Conservation (phyloP, 1,140 invertebrate species). For the Nasonia longicornis region DNA sequence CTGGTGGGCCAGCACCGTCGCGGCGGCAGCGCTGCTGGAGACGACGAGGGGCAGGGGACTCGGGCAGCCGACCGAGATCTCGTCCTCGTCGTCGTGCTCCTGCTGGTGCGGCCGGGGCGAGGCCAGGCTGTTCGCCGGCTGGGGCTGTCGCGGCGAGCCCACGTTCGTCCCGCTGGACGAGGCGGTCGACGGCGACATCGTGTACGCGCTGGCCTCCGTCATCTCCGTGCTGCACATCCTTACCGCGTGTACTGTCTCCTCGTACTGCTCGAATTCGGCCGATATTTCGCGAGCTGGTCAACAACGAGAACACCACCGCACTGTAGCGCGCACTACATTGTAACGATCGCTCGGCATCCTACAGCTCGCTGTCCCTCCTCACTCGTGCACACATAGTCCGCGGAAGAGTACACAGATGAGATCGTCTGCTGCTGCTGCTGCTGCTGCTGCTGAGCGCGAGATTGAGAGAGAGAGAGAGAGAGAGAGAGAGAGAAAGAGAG, state of each 20-base stretch:
- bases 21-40: conserved; percentile 8
- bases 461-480: conserved; percentile 29
- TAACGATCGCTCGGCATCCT: neutral
- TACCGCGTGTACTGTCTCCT: neutral
- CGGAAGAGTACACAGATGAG: no score
- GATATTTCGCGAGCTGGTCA: conserved; percentile 18
- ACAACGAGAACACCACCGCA: neutral
- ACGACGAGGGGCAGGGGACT: conserved; percentile 72
- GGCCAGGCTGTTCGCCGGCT: conserved; percentile 46
- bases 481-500: neutral
- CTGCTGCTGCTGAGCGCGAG: neutral
- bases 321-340: neutral
- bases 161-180: conserved; percentile 61
- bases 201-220: conserved; percentile 61
- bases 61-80: conserved; percentile 81
- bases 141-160: conserved; percentile 50
- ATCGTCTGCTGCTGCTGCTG: neutral
- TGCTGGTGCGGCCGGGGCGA: conserved; percentile 36
- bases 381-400: neutral
- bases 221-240: conserved; percentile 68
- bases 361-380: conserved; percentile 7
- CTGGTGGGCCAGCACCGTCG: neutral
- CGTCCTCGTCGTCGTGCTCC: conserved; percentile 71
- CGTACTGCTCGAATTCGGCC: neutral
- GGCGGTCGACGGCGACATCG: conserved; percentile 66